A percentile compares a stretch with the other conserved stretches of the same genome.
Conservation (phyloP, 2,113 vertebrate genomes). For the human region GRCh38 chr1:241335501-241336000, state of each 20-base stretch:
- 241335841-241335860: not conserved
- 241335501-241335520: not conserved
- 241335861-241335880: not conserved
- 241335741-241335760: not conserved
- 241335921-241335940: not conserved
- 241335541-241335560: not conserved
- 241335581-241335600: not conserved
- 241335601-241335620: not conserved
- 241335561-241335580: not conserved
- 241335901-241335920: not conserved
- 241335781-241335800: not conserved
- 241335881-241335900: not conserved
- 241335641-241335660: not conserved
- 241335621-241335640: not conserved
- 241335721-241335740: not conserved
- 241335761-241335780: not conserved
- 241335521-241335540: not conserved
- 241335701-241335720: too few species aligned
- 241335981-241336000: not conserved
- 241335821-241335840: not conserved
- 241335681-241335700: not conserved
- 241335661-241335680: not conserved
- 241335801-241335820: not conserved
- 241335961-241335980: not conserved
- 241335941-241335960: not conserved